A percentile compares a stretch with the other conserved stretches of the same genome.
phyloP scores from a whole-genome alignment of 1,140 invertebrate species.

The Macrostomum lignano region DNA sequence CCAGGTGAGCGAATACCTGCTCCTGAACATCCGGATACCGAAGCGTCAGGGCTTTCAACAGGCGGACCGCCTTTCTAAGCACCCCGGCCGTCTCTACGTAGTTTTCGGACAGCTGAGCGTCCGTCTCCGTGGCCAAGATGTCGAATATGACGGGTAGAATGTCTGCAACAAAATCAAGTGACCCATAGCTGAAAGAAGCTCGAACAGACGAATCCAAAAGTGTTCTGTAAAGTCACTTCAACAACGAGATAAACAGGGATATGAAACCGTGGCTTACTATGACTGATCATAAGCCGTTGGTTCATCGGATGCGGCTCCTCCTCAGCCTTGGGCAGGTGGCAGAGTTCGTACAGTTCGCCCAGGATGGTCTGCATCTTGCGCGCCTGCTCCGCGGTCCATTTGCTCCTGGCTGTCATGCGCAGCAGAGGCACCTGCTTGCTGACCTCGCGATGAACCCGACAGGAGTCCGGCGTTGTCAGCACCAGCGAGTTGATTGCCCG shows the following conservation, averaged over 20 bases:
- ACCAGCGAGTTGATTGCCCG: constrained; percentile 10
- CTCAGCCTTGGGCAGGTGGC: constrained; percentile 17
- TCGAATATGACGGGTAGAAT: constrained; percentile 16
- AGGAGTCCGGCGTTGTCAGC: constrained; percentile 16
- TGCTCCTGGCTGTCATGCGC: constrained; percentile 10
- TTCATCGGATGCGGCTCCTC: constrained; percentile 21
- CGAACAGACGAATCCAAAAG: no score
- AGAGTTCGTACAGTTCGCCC: constrained; percentile 4
- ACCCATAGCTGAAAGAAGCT: no score
- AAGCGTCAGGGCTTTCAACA: constrained; percentile 14
- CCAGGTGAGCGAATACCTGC: neutral
- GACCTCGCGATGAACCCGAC: constrained; percentile 16
- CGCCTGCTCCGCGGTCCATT: constrained; percentile 1
- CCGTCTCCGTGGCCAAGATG: constrained; percentile 20
- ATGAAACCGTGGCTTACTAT: no score
- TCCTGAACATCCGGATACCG: constrained; percentile 6
- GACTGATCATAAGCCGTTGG: constrained; percentile 23
- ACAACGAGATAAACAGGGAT: no score
- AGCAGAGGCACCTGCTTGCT: constrained; percentile 15
- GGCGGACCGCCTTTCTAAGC: constrained; percentile 14
- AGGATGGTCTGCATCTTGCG: neutral
- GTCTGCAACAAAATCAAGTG: constrained; percentile 13
- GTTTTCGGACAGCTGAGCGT: constrained; percentile 14
- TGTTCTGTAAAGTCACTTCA: no score
- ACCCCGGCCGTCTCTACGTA: constrained; percentile 10